Evolutionary conservation across 2,797 vertebrate species (phyloP), one percentile per base, ranked within the genome.

Genomic region (Lutjanus campechanus): DNA sequence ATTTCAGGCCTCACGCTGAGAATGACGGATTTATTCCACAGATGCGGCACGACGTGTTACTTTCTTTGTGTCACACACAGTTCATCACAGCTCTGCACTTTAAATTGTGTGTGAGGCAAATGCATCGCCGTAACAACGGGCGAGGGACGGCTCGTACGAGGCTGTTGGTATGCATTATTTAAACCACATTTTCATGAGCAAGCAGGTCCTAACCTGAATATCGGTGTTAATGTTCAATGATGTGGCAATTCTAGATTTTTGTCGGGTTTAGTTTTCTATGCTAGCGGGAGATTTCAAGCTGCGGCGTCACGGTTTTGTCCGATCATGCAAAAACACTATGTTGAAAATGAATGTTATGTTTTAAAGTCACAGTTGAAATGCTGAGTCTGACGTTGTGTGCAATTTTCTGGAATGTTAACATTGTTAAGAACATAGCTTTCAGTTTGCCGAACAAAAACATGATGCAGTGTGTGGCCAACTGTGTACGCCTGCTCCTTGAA

Each of bases 1-100:
- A 80, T 91, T 88, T 90, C 73, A 83, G 73, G 59, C 54, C 12
- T 79, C 19, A n/a, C 55, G 25, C 17, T 25, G 40, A 80, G 76
- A 66, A 44, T n/a, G n/a, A 22, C n/a, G 22, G 68, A 68, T 54
- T 58, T 22, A 4, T 65, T 64, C 43, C 49, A 49, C 47, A 56
- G 9, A 80, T 87, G 72, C 58, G 89, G 29, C 51, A 64, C 62
- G 89, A 36, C 44, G 62, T 69, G 22, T 83, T 11, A 36, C 63
- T 60, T 7, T 13, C 17, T 77, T 46, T 29, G 22, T 76, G 70
- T 73, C 19, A 66, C 64, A 56, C 51, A 59, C 67, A 54, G 68
- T 58, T 58, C 54, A 51, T 75, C 76, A 73, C 69, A 76, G 63
- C 73, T 82, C 82, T 91, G 91, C 89, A 93, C 90, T 92, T 92